These are phyloP conservation scores for Heterodera carotae DNA, from an alignment of 1,140 invertebrate species.

Conservation along the genomic window DNA sequence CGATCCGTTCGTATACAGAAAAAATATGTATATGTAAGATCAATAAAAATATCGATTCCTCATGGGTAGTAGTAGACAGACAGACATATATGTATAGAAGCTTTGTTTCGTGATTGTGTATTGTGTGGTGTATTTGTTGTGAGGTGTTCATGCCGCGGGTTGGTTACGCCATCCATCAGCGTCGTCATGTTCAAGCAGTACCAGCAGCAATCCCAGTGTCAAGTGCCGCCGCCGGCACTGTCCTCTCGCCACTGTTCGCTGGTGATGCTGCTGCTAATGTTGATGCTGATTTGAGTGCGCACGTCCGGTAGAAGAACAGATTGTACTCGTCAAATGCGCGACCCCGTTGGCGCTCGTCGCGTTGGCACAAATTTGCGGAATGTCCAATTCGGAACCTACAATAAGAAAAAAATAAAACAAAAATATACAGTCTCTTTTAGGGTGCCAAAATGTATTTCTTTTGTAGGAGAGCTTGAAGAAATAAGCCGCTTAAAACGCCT, in stretches of 20 bases:
- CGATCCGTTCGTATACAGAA: no score
- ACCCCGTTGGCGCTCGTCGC: constrained; percentile 46
- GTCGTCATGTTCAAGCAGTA: neutral
- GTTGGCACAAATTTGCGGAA: constrained; percentile 50
- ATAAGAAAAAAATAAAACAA: neutral
- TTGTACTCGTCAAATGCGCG: constrained; percentile 61
- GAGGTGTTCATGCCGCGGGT: neutral
- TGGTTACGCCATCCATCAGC: no score
- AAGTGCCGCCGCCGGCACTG: neutral
- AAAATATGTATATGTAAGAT: no score
- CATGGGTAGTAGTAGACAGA: no score
- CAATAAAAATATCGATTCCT: no score
- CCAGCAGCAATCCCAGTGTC: neutral
- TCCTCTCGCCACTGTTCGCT: neutral
- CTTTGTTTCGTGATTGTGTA: neutral
- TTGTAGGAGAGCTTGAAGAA: no score
- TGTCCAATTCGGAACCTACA: constrained; percentile 58
- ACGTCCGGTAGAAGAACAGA: constrained; percentile 61
- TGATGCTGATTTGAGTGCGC: constrained; percentile 21
- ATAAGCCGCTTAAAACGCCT: neutral
- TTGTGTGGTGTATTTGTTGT: neutral
- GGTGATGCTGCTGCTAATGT: neutral
- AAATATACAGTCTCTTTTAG: neutral
- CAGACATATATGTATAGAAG: no score
- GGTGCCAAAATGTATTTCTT: no score